Base-by-base conservation (phyloP, 1,140 invertebrate genomes). In the Aphis craccivora region DNA sequence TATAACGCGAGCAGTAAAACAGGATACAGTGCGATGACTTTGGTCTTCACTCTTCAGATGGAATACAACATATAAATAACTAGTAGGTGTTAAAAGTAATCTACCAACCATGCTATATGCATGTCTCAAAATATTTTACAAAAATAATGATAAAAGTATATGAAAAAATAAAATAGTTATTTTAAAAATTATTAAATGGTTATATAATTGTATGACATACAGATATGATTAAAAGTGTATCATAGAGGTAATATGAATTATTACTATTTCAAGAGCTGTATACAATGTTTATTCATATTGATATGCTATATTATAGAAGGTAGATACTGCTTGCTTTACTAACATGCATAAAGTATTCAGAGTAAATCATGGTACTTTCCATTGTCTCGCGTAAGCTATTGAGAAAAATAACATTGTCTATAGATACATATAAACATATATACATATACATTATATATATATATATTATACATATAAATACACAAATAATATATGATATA, bases 151-250 rank as follows among this genome's bases (percentile, higher is more conserved):
- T 48, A 53, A 89, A 2, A 53, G 53, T 23, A 53, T 37, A 89
- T 20, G 25, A 45, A 60, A n/a, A 60, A 90, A 60, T 43, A 60
- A 60, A 40, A 60, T 90, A 60, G 7, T 40, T 89, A 55, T 55
- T 37, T 89, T 89, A 88, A 89, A 87, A 48, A 30, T 30, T 87
- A 87, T 40, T 43, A 84, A 84, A 84, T 84, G 37, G 30, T 87
- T 45, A 45, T 14, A 87, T 30, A 87, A 48, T 48, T 51, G 45
- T 48, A 14, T 87, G 30, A 48, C 45, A 89, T 89, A 53, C 87
- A 89, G 87, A 89, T 89, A 89, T 89, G 87, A 89, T 53, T 89
- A 55, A 23, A n/a, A 60, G 67, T 25, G 55, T 90, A 60, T 55
- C 11, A 18, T 53, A 35, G 35, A 37, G 88, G 48, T 67, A 30